Base-by-base conservation (phyloP, 1,140 invertebrate species). In the Drosophila erecta region DNA sequence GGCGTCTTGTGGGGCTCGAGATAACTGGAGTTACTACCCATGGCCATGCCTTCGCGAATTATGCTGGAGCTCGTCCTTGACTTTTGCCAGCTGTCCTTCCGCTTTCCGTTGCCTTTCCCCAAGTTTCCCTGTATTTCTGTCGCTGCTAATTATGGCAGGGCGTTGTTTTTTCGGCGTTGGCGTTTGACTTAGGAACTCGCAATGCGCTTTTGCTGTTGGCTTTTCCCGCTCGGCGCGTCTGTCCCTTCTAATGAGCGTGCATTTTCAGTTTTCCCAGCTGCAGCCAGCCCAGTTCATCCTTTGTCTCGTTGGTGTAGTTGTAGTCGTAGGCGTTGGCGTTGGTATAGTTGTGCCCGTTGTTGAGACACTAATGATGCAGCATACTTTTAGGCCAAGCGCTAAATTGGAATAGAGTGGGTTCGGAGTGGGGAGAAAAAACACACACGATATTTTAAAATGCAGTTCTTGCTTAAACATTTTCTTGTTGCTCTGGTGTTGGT, bases 331-430 rank as follows among this genome's bases (percentile, higher is more conserved):
- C 17, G 57, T 67, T 69, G 65, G 22, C 64, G 62, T 65, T 4
- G 64, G 22, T 66, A 57, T 65, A 49, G 35, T 22, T 58, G 37
- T 59, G 49, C 57, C 38, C 81, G 43, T 65, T 24, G 57, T 50
- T 64, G 76, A 69, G 83, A 72, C 83, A 83, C 83, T 87, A 87
- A 87, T 87, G 83, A 87, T 87, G 83, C 76, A 69, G 75, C 75
- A 79, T 83, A 79, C 70, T 86, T 83, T 89, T 83, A 87, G 84
- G 84, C 60, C 79, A 81, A 66, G 83, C 79, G 79, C 83, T 87
- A 87, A 83, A 87, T 83, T 83, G 74, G 85, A 83, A 84, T 67
- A 76, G 72, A 84, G 78, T 79, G 81, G 47, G 30, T 30, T 38
- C 33, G 55, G 55, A 37, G 46, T 38, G 22, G 41, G 41, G 24